These are phyloP conservation scores for Tetragnatha montana DNA, from an alignment of 2,888 invertebrate genomes.

Conservation along the genomic window DNA sequence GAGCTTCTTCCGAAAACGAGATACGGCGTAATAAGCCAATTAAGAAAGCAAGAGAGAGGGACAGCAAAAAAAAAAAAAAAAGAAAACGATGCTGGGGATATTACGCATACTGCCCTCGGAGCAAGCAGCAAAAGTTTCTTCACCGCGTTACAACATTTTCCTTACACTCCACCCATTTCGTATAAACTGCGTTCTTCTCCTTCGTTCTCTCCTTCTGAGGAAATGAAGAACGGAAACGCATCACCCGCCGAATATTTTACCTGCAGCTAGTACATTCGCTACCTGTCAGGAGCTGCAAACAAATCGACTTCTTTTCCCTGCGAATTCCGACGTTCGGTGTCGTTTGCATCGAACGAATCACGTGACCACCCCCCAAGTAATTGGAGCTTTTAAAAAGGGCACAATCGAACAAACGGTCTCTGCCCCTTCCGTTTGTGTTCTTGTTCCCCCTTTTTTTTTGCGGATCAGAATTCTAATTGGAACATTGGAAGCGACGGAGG, in stretches of 20 bases:
- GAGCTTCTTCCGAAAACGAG: not conserved
- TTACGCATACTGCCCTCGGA: too few species aligned
- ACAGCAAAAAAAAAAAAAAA: not conserved
- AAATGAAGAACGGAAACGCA: conserved; percentile 19
- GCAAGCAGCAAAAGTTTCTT: too few species aligned
- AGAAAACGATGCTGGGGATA: not conserved
- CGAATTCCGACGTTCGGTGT: conserved; percentile 18
- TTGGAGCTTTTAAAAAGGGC: conserved; percentile 45
- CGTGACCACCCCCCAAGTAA: conserved; percentile 46
- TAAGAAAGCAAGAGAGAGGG: not conserved
- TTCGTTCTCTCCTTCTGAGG: not conserved
- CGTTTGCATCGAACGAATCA: conserved; percentile 65
- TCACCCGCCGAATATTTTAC: conserved; percentile 28
- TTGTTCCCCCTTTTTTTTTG: conserved; percentile 13
- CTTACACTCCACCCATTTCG: too few species aligned
- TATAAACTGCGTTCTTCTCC: not conserved
- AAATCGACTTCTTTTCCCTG: conserved; percentile 32
- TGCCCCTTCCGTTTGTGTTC: conserved; percentile 25
- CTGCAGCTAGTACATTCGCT: conserved; percentile 28
- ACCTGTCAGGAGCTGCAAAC: conserved; percentile 35
- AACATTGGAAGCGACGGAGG: conserved; percentile 31
- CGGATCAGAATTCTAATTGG: conserved; percentile 39
- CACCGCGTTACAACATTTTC: too few species aligned
- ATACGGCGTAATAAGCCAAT: not conserved
- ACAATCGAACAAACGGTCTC: conserved; percentile 37